Evolutionary conservation across 2,113 vertebrate species (phyloP).

Genomic region (Oncorhynchus gorbuscha): DNA sequence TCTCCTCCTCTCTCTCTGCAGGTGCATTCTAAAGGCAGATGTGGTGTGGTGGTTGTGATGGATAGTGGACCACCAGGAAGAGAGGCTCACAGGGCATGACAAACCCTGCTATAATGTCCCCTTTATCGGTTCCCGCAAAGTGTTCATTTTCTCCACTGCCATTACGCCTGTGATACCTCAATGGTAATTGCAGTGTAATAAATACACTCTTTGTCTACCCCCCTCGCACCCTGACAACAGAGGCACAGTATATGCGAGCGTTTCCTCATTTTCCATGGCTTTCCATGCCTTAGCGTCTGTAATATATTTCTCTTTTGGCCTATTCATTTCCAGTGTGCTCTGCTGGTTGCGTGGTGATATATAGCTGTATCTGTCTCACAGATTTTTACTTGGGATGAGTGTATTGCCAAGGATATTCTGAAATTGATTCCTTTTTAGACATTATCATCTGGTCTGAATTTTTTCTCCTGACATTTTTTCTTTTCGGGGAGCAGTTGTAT

Average conservation of each 20-base stretch:
- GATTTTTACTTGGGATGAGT: slow-evolving; percentile 33
- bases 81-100: slow-evolving; percentile 18
- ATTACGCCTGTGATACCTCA: slow-evolving; percentile 34
- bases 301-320: slow-evolving; percentile 10
- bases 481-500: background rate
- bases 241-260: background rate
- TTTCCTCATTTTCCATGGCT: slow-evolving; percentile 24
- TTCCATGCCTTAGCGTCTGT: background rate
- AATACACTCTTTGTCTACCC: slow-evolving; percentile 44
- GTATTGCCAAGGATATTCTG: slow-evolving; percentile 46
- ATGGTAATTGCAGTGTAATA: slow-evolving; percentile 52
- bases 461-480: background rate
- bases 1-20: background rate
- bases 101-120: slow-evolving; percentile 48
- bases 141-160: slow-evolving; percentile 49
- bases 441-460: slow-evolving; percentile 35
- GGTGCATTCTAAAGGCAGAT: background rate
- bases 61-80: slow-evolving; percentile 16
- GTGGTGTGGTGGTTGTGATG: background rate
- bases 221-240: slow-evolving; percentile 35
- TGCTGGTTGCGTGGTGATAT: slow-evolving; percentile 7
- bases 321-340: slow-evolving; percentile 38
- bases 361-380: slow-evolving; percentile 22
- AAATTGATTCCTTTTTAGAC: slow-evolving; percentile 51
- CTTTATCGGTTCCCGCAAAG: slow-evolving; percentile 49